phyloP scores from a whole-genome alignment of 2,797 vertebrate genomes.

The Eulemur rubriventer region DNA sequence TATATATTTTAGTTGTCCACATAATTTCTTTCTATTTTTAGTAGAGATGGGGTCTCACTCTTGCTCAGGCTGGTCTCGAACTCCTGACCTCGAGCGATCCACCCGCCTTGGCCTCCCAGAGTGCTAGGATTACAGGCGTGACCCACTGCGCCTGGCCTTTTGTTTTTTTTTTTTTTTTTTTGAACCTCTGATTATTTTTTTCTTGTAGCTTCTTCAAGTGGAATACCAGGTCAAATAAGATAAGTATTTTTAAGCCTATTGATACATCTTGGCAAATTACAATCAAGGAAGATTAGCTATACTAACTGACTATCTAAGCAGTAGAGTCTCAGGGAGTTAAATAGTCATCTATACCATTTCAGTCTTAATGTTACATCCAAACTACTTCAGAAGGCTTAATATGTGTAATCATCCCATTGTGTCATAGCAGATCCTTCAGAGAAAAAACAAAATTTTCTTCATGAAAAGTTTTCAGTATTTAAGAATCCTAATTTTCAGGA shows the following conservation, averaged over 20 bases:
- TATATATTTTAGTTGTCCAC: too few species aligned
- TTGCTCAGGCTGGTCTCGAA: too few species aligned
- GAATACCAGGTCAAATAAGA: neutral
- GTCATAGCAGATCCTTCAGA: neutral
- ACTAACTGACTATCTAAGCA: neutral
- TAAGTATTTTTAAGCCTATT: neutral
- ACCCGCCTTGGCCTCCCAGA: too few species aligned
- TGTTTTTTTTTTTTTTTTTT: too few species aligned
- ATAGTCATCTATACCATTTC: neutral
- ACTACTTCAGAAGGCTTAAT: neutral
- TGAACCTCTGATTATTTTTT: neutral
- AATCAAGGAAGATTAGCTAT: neutral
- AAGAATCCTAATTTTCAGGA: neutral
- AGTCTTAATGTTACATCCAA: neutral
- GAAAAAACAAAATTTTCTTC: neutral
- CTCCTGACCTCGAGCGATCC: too few species aligned
- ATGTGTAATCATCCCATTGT: neutral
- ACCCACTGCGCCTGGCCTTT: too few species aligned
- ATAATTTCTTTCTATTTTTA: too few species aligned
- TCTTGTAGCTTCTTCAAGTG: neutral
- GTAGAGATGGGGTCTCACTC: too few species aligned
- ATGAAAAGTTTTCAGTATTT: neutral
- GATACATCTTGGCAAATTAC: neutral
- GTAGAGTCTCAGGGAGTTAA: neutral
- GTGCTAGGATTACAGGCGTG: too few species aligned